Percentiles rank a stretch among this genome's conserved stretches.
Evolutionary conservation across 2,888 invertebrate genomes (phyloP).

Genomic region (Drosophila greeni): DNA sequence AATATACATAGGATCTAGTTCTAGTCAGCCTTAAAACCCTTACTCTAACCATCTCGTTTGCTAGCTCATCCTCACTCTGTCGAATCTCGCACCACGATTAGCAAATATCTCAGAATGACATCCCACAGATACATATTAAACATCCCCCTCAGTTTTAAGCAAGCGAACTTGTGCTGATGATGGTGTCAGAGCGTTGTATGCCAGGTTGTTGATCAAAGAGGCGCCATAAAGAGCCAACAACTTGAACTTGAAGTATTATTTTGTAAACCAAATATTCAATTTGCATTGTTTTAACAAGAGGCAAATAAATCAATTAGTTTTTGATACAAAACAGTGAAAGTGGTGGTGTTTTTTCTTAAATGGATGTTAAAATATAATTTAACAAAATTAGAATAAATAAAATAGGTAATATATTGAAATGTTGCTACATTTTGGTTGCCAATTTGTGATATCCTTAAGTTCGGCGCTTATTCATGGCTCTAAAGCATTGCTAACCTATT

Average conservation of each 20-base stretch:
- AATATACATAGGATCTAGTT: constrained; percentile 24
- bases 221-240: constrained; percentile 39
- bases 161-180: constrained; percentile 22
- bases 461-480: neutral
- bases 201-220: constrained; percentile 42
- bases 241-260: constrained; percentile 62
- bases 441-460: neutral
- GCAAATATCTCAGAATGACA: constrained; percentile 17
- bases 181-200: constrained; percentile 40
- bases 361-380: neutral
- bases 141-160: constrained; percentile 17
- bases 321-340: constrained; percentile 50
- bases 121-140: constrained; percentile 14
- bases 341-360: neutral
- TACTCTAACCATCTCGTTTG: constrained; percentile 26
- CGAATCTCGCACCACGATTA: constrained; percentile 35
- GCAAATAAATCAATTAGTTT: constrained; percentile 62
- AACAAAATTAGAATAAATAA: neutral
- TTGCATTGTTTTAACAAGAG: constrained; percentile 61
- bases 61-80: constrained; percentile 20
- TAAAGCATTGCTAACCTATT: neutral
- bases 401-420: too few relatives aligned
- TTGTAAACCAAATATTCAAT: constrained; percentile 65
- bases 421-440: neutral
- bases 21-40: constrained; percentile 34